Base-by-base conservation (phyloP, 1,140 invertebrate genomes). In the Bradynema listronoti region DNA sequence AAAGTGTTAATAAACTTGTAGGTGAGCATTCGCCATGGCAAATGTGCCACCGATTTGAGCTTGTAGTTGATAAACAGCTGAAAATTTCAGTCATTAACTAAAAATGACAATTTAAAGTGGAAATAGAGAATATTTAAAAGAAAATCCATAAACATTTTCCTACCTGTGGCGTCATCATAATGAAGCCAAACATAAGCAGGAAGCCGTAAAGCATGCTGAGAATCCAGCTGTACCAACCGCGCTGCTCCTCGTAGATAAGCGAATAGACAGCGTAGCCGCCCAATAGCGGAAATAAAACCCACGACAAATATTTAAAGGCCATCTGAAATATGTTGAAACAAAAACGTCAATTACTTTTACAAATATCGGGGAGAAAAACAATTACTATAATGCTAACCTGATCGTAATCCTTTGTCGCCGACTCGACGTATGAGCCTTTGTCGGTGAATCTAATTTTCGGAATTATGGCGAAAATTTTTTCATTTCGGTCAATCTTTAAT, bases 1-100 rank as follows among this genome's bases (percentile, higher is more conserved):
- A 99, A 97, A 0, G 94, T 98, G 78, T 97, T 98, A 77, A 97
- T 96, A 16, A 93, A 93, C 84, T 86, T 95, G 79, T 97, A 98
- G 86, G 94, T 96, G 74, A 98, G 95, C 34, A 91, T 87, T 74
- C 87, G 85, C 92, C 93, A 97, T 6, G 94, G 94, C 51, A 99
- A 78, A 78, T 96, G 92, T 7, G 93, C 92, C n/a, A 99, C 94
- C 24, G 92, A 97, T 78, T 96, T 96, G 22, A 98, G 80, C 80
- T 91, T 90, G 79, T 99, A 98, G 81, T 99, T 99, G 11, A 99
- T 86, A 81, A 97, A 97, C 42, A 99, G 80, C 78, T 99, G 94
- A 1, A n/a, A n/a, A n/a, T n/a, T n/a, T 92, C 93, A 63, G 97
- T 79, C 57, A 65, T 65, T 46, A 54, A 24, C 27, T 65, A 33